Evolutionary conservation across 2,797 vertebrate species (phyloP), one percentile per base, ranked within the genome.

Genomic region (Amazonetta brasiliensis): DNA sequence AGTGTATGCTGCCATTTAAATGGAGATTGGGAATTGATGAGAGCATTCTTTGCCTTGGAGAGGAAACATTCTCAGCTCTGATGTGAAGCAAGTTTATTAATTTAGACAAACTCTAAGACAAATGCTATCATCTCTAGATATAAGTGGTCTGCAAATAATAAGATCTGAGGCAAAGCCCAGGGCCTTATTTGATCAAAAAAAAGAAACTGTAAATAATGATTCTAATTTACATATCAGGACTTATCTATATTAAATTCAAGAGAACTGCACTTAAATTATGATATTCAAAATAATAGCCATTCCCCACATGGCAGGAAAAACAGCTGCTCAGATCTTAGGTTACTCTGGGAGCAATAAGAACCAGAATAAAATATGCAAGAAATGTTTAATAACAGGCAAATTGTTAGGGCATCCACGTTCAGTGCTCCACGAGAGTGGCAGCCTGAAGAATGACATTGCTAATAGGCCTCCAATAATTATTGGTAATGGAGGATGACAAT

Each of bases 61-160:
- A 95, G 68, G 83, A 93, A 95, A 88, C 33, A 16, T 31, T 91
- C 60, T 66, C 30, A 59, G 78, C 71, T 90, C 81, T 72, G 48
- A 92, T 79, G 63, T 74, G 3, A 3, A 72, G 73, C 11, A 41
- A 88, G 54, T 82, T 92, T 83, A 96, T 91, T 88, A 62, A 90
- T 76, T 74, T 73, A 86, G 89, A 93, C 91, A 89, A 85, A 90
- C 46, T 84, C 56, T 28, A 43, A 73, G 63, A 73, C 37, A 88
- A 90, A 92, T 3, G 0, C 26, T 44, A 78, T 79, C 67, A 84
- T 52, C 55, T 62, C 30, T 14, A 79, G 33, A 82, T 74, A 59
- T 7, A 76, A 87, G 31, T 33, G 59, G 44, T 63, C 67, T 81
- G 43, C 43, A 90, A 56, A 81, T 79, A 91, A 55, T 54, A 39